A percentile compares a stretch with the other conserved stretches of the same genome.
Conservation (phyloP, 2,797 vertebrate genomes). For the Gastrophryne carolinensis region DNA sequence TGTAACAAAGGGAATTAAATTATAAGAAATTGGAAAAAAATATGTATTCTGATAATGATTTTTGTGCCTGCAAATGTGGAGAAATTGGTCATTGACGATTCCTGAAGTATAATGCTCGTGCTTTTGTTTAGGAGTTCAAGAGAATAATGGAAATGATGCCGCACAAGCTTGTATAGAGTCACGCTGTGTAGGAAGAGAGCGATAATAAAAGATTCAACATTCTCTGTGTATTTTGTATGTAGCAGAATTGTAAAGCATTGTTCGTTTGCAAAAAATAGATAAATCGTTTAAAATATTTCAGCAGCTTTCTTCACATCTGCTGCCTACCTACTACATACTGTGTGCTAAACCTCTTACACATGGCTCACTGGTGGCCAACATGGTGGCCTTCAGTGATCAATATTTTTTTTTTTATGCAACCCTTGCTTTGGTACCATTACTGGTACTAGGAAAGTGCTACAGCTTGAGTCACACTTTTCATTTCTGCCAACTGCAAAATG, state of each 20-base stretch:
- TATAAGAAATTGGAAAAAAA: constrained; percentile 18
- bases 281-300: no score
- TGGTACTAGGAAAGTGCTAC: no score
- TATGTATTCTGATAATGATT: constrained; percentile 13
- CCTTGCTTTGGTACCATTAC: no score
- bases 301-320: neutral
- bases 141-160: neutral
- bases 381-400: no score
- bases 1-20: constrained; percentile 13
- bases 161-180: neutral
- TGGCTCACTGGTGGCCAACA: no score
- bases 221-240: neutral
- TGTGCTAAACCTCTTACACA: no score
- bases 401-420: no score
- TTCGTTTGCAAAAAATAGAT: neutral
- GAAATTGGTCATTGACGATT: neutral
- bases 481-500: no score
- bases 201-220: neutral
- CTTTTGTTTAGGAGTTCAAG: neutral
- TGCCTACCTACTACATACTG: no score
- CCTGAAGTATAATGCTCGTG: neutral
- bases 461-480: no score
- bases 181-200: neutral
- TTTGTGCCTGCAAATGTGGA: constrained; percentile 1
- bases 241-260: neutral